Conservation (phyloP, 1,140 invertebrate genomes). For the Micrasema longulum region DNA sequence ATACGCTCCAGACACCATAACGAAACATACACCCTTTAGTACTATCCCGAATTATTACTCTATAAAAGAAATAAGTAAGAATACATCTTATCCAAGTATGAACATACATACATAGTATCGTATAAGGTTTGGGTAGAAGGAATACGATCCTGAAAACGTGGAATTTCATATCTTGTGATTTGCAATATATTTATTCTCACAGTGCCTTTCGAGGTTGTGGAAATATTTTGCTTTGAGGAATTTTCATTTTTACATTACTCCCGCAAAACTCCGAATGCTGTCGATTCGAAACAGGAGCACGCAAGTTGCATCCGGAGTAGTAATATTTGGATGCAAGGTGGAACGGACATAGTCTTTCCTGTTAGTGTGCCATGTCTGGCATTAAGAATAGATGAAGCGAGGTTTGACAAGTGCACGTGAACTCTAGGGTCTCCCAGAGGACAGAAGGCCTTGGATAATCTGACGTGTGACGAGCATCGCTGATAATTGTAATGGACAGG, state of each 20-base stretch:
- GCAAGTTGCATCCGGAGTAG: background rate
- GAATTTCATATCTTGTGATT: slow-evolving; percentile 32
- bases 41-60: too few relatives aligned
- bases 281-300: background rate
- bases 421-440: background rate
- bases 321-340: background rate
- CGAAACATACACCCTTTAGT: too few relatives aligned
- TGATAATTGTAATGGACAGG: slow-evolving; percentile 41
- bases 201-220: background rate
- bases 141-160: background rate
- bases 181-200: slow-evolving; percentile 6
- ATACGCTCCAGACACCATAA: too few relatives aligned
- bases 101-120: too few relatives aligned
- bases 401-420: slow-evolving; percentile 15
- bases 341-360: background rate
- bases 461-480: slow-evolving; percentile 39
- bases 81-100: too few relatives aligned
- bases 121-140: too few relatives aligned
- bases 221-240: slow-evolving; percentile 18
- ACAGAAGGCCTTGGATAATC: slow-evolving; percentile 30
- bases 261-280: slow-evolving; percentile 5
- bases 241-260: slow-evolving; percentile 30
- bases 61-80: too few relatives aligned
- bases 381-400: background rate
- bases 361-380: too few relatives aligned